Evolutionary conservation across 2,888 invertebrate species (phyloP), one percentile per base, ranked within the genome.

Genomic region (Diaperis boleti): DNA sequence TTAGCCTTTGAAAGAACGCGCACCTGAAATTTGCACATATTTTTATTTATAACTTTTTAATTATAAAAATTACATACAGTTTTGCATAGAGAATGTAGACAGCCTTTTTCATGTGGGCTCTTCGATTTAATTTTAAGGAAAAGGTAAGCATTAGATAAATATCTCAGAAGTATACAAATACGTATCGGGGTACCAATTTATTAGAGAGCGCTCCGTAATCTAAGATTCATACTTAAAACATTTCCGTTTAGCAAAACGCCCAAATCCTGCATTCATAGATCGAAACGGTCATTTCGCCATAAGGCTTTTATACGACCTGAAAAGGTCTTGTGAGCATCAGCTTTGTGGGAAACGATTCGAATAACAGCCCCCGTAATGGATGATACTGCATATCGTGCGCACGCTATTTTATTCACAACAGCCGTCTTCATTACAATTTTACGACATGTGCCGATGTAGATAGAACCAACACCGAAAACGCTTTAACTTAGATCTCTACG

Each of bases 351-450:
- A 55, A 8, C 33, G 44, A 13, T 55, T 55, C 33, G 44, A 55
- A 55, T 55, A 39, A 57, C 31, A 47, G 37, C 29, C 22, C 17
- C 11, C 33, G 45, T 45, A 57, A 57, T 57, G 57, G 45, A 57
- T 47, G 57, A 57, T 22, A 17, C 20, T 35, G 29, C 29, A 54
- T 33, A 55, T 41, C 55, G 20, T 42, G 55, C n/a, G n/a, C 44
- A 44, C 44, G 44, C 31, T 35, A 44, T 57, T 57, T 57, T 47
- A 45, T 57, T 57, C 20, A 57, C 26, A 42, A 14, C 15, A 18
- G 17, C 31, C 31, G 35, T 56, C 56, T 56, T 45, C 45, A 56
- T 56, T 56, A 56, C 37, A 10, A 35, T 47, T 55, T 29, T 29
- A 33, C 39, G 18, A 26, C 7, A 6, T 18, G 50, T 37, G 18